Evolutionary conservation across 2,113 vertebrate species (phyloP).

Genomic region (Vicugna pacos): DNA sequence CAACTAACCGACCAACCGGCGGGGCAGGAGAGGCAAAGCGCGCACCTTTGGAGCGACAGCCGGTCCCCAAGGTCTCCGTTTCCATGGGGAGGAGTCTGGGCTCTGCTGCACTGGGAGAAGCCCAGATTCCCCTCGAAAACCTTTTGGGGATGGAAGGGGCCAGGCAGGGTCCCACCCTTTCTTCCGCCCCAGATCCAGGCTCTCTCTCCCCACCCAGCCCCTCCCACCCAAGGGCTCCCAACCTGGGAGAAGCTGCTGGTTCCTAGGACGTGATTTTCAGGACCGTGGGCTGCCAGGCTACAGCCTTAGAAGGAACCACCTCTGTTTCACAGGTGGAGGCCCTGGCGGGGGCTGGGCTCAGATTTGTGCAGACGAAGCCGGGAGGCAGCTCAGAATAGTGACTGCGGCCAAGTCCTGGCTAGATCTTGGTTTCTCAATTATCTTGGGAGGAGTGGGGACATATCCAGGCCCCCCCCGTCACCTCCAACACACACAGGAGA

Average conservation of each 20-base stretch:
- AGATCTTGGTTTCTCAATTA: not conserved
- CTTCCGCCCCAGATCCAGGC: not conserved
- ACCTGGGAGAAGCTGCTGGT: not conserved
- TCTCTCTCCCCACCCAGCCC: not conserved
- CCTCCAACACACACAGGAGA: not conserved
- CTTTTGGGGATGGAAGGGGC: not conserved
- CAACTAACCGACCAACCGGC: too few relatives aligned
- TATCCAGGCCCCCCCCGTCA: not conserved
- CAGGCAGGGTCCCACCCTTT: not conserved
- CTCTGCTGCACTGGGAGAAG: not conserved
- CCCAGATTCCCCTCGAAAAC: not conserved
- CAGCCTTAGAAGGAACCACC: not conserved
- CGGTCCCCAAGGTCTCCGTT: not conserved
- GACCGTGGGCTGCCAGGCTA: not conserved
- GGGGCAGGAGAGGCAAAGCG: not conserved
- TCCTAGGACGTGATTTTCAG: not conserved
- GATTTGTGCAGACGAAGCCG: not conserved
- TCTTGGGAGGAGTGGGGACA: not conserved
- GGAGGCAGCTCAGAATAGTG: not conserved
- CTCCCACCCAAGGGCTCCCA: not conserved
- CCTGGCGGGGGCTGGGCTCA: not conserved
- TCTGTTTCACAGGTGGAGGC: not conserved
- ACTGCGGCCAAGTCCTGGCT: not conserved
- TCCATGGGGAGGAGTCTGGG: not conserved
- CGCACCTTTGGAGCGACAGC: rapidly evolving